A percentile compares a stretch with the other conserved stretches of the same genome.
Conservation (phyloP, 1,140 invertebrate genomes). For the Vollenhovia emeryi region DNA sequence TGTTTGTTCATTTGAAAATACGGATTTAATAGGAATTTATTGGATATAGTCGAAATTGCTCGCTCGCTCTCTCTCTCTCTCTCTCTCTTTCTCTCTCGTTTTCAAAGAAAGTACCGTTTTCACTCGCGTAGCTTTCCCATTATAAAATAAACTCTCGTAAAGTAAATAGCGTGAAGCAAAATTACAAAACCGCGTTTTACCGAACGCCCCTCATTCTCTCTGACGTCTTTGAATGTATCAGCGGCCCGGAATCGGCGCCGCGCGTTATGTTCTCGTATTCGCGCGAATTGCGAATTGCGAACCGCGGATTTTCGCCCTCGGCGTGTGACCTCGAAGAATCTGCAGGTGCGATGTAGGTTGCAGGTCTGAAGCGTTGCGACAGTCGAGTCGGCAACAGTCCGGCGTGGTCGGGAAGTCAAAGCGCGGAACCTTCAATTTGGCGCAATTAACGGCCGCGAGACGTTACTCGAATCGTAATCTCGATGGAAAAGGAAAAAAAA, state of each 20-base stretch:
- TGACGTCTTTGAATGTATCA: not conserved
- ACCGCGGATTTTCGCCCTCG: no score
- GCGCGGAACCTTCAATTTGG: not conserved
- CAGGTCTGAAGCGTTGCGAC: not conserved
- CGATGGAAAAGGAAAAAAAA: no score
- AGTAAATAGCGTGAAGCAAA: not conserved
- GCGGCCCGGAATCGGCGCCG: not conserved
- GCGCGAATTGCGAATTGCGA: not conserved
- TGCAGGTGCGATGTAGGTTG: slow-evolving; percentile 13
- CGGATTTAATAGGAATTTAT: not conserved
- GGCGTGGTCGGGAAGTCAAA: not conserved
- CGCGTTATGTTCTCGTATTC: not conserved
- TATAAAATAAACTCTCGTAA: not conserved
- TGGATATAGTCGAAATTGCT: not conserved
- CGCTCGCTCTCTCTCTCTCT: not conserved
- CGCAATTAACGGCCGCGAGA: no score
- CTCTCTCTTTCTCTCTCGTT: no score
- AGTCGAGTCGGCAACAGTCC: not conserved
- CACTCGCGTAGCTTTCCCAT: not conserved
- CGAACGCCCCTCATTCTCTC: not conserved
- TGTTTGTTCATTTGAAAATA: not conserved
- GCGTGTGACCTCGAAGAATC: no score
- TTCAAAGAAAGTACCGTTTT: not conserved
- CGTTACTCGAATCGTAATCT: no score
- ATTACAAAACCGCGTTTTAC: not conserved